These are phyloP conservation scores for Schrankia costaestrigalis DNA, from an alignment of 2,888 invertebrate species.

Conservation along the genomic window DNA sequence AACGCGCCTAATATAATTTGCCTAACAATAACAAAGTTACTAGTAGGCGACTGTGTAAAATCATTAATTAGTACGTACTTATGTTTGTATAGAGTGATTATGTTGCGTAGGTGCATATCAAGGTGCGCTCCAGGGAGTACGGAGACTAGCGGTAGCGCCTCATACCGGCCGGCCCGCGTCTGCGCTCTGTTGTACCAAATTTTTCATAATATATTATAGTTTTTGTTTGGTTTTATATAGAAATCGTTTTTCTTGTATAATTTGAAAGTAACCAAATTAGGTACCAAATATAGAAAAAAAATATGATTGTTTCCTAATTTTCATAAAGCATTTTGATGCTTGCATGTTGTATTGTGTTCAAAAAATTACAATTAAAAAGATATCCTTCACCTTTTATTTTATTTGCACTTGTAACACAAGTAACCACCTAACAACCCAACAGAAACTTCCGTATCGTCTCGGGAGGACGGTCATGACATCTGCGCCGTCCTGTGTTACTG, in stretches of 20 bases:
- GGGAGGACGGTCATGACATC: too few relatives aligned
- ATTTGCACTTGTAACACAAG: too few relatives aligned
- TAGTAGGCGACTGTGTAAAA: slow-evolving; percentile 25
- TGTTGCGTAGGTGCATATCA: slow-evolving; percentile 19
- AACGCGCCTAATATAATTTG: slow-evolving; percentile 38
- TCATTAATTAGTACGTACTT: slow-evolving; percentile 35
- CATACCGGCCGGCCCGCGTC: slow-evolving; percentile 47
- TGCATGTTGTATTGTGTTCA: slow-evolving; percentile 82
- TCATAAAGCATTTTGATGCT: slow-evolving; percentile 79
- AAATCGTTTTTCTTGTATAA: slow-evolving; percentile 73
- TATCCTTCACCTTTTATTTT: slow-evolving; percentile 49
- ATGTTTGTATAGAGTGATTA: slow-evolving; percentile 35
- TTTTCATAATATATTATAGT: slow-evolving; percentile 78
- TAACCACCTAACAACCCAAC: too few relatives aligned
- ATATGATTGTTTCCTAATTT: slow-evolving; percentile 77
- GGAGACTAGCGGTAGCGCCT: slow-evolving; percentile 34
- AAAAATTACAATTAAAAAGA: slow-evolving; percentile 78
- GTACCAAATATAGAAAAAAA: slow-evolving; percentile 77
- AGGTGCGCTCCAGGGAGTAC: slow-evolving; percentile 14
- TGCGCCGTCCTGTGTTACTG: too few relatives aligned
- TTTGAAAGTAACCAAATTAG: slow-evolving; percentile 79
- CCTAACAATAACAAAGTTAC: slow-evolving; percentile 14
- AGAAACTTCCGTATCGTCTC: too few relatives aligned
- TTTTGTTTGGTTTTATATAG: slow-evolving; percentile 78
- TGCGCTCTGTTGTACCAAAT: slow-evolving; percentile 66